A percentile compares a stretch with the other conserved stretches of the same genome.
Conservation (phyloP, 2,888 invertebrate genomes). For the Galerucella pusilla region DNA sequence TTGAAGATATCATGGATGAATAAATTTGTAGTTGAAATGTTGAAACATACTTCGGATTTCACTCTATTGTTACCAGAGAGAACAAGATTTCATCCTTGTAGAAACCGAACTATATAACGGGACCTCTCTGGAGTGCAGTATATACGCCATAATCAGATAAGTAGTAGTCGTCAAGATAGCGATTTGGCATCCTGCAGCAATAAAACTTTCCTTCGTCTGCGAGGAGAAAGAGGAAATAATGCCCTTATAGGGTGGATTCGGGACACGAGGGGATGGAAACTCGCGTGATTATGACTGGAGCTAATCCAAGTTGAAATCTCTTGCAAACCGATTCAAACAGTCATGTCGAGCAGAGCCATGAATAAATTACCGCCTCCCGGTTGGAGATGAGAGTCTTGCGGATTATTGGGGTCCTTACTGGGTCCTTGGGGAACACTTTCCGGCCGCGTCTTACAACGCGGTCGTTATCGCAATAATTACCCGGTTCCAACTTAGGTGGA, state of each 20-base stretch:
- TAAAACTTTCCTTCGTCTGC: conserved; percentile 48
- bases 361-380: conserved; percentile 63
- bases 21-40: no score
- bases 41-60: no score
- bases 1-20: no score
- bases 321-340: conserved; percentile 63
- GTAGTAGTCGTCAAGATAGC: conserved; percentile 35
- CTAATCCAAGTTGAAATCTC: conserved; percentile 64
- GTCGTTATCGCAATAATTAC: conserved; percentile 51
- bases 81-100: conserved; percentile 13
- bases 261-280: conserved; percentile 27
- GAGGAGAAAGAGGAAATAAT: conserved; percentile 46
- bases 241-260: conserved; percentile 22
- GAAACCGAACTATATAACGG: conserved; percentile 1
- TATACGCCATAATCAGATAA: conserved; percentile 21
- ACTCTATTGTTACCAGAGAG: neutral
- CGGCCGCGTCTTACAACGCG: conserved; percentile 61
- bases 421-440: conserved; percentile 62
- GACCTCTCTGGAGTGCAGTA: conserved; percentile 18
- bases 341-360: conserved; percentile 63
- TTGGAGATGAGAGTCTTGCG: conserved; percentile 59
- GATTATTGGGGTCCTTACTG: conserved; percentile 59
- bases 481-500: conserved; percentile 27
- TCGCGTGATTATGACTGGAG: conserved; percentile 62
- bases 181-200: conserved; percentile 42